Evolutionary conservation across 2,797 vertebrate species (phyloP).

Genomic region (Sebastes variabilis): DNA sequence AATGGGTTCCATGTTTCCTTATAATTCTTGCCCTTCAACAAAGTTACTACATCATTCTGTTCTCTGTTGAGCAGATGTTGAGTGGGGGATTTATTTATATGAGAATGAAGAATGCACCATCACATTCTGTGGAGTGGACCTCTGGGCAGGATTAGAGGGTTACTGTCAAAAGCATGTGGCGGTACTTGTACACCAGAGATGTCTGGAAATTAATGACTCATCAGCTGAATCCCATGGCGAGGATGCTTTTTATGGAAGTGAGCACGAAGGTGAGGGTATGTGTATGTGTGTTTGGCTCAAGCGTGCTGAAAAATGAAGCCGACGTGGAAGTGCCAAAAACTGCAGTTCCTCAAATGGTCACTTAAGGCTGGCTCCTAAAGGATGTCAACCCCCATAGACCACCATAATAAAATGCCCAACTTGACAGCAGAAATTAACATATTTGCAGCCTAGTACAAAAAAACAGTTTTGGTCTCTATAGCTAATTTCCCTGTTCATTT

Average conservation of each 20-base stretch:
- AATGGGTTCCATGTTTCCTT: neutral
- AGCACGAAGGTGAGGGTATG: neutral
- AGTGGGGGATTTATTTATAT: constrained; percentile 14
- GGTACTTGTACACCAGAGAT: constrained; percentile 62
- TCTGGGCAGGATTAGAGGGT: constrained; percentile 66
- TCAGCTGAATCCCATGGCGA: constrained; percentile 19
- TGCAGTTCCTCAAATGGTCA: neutral
- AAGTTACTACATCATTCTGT: neutral
- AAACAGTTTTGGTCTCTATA: too few species aligned
- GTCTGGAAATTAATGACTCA: constrained; percentile 54
- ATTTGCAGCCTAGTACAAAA: neutral
- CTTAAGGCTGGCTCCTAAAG: neutral
- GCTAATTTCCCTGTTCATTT: neutral
- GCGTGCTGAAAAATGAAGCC: too few species aligned
- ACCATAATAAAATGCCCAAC: neutral
- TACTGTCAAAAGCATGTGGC: constrained; percentile 53
- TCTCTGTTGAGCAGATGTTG: neutral
- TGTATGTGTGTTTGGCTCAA: neutral
- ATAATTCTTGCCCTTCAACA: neutral
- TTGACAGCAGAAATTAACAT: neutral
- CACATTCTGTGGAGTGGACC: constrained; percentile 34
- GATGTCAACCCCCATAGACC: neutral
- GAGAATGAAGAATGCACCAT: constrained; percentile 10
- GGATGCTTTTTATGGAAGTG: constrained; percentile 32
- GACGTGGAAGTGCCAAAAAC: too few species aligned